phyloP scores from a whole-genome alignment of 2,113 vertebrate genomes.

The Tichodroma muraria region DNA sequence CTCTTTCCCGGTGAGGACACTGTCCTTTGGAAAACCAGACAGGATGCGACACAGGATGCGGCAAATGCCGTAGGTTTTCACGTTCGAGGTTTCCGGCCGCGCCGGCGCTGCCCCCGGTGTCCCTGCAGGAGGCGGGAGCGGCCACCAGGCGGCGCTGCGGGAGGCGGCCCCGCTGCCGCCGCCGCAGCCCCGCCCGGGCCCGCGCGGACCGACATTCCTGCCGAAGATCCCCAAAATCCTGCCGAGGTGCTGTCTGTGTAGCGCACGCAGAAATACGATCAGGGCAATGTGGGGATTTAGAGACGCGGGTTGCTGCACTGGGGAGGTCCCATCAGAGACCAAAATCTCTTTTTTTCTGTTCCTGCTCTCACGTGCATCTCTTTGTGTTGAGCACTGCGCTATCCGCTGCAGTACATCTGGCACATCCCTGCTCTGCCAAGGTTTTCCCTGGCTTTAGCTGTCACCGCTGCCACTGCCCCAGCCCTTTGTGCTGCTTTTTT shows the following conservation, averaged over 20 bases:
- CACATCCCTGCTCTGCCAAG: not conserved
- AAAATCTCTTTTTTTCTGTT: not conserved
- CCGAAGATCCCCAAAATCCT: not conserved
- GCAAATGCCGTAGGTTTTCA: too few relatives aligned
- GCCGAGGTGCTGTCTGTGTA: not conserved
- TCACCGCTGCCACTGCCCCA: not conserved
- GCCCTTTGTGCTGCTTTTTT: not conserved
- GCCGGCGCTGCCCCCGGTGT: too few relatives aligned
- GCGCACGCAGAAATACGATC: not conserved
- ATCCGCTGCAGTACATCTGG: not conserved
- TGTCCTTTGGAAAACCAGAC: not conserved
- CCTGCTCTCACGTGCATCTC: not conserved
- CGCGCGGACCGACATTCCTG: rapidly evolving
- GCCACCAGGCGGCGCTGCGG: not conserved
- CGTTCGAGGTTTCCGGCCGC: too few relatives aligned
- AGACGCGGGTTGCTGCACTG: too few relatives aligned
- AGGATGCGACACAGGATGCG: too few relatives aligned
- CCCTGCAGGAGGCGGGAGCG: rapidly evolving
- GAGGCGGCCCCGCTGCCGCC: too few relatives aligned
- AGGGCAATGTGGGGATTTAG: not conserved
- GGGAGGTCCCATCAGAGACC: not conserved
- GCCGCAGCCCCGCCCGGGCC: not conserved
- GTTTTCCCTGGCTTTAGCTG: not conserved
- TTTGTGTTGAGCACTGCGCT: not conserved
- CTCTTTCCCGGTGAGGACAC: rapidly evolving